These are phyloP conservation scores for Epinephelus coioides DNA, from an alignment of 2,797 vertebrate species.

Conservation along the genomic window DNA sequence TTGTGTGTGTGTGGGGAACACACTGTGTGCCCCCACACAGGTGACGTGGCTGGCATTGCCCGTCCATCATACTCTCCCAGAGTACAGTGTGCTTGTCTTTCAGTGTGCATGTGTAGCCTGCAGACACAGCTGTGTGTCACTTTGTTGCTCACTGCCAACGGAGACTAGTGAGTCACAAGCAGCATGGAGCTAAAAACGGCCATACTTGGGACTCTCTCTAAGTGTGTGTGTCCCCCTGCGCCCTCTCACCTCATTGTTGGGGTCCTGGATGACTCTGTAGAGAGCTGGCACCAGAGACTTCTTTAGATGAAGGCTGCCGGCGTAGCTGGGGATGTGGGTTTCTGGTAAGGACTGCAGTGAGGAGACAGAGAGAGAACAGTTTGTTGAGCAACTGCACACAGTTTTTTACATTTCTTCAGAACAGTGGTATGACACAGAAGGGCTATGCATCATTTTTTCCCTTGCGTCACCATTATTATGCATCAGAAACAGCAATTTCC, in stretches of 20 bases:
- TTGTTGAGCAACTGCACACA: background rate
- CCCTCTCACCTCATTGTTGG: slow-evolving; percentile 92
- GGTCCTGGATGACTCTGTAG: slow-evolving; percentile 97
- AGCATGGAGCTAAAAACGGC: slow-evolving; percentile 38
- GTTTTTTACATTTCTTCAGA: slow-evolving; percentile 4
- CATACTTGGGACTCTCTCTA: background rate
- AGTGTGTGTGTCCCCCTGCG: background rate
- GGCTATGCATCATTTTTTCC: background rate
- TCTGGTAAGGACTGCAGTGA: slow-evolving; percentile 93
- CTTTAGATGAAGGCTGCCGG: slow-evolving; percentile 94
- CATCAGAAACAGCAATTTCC: background rate
- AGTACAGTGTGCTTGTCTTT: slow-evolving; percentile 28
- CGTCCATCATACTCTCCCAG: slow-evolving; percentile 21
- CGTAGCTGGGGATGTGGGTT: slow-evolving; percentile 93
- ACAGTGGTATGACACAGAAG: background rate
- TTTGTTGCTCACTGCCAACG: slow-evolving; percentile 36
- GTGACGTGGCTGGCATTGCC: slow-evolving; percentile 35
- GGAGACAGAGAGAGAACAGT: slow-evolving; percentile 18
- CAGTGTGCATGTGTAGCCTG: slow-evolving; percentile 19
- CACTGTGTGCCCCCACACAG: slow-evolving; percentile 47
- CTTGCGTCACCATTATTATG: background rate
- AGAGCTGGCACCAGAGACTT: slow-evolving; percentile 94
- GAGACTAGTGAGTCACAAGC: slow-evolving; percentile 47
- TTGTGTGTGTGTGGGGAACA: slow-evolving; percentile 37
- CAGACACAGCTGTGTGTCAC: slow-evolving; percentile 26